Base-by-base conservation (phyloP, 2,888 invertebrate species). In the Leistus spinibarbis region DNA sequence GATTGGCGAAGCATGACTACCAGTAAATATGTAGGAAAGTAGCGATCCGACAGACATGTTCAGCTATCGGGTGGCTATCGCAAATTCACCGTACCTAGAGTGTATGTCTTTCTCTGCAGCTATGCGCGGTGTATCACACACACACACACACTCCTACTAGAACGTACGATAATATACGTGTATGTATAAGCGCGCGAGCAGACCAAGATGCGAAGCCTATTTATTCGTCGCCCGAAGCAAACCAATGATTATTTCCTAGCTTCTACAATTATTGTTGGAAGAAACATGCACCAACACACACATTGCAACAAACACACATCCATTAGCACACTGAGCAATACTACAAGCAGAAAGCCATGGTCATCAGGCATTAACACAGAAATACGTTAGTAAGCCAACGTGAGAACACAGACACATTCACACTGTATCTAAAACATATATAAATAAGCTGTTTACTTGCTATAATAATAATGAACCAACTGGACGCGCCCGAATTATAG, bases 241-340 rank as follows among this genome's bases (percentile, higher is more conserved):
- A 72, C 72, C 57, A 65, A 56, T 72, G 72, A 72, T 72, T 72
- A 72, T 72, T 72, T 72, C 72, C 72, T 65, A 72, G 72, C 72
- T 72, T 72, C 72, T 72, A 72, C 72, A 72, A 72, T 72, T 72
- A 65, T 72, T 72, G 65, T 54, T 56, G 54, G 56, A 24, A 65
- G 57, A 65, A 65, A 63, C 27, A 27, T 4, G 27, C 27, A 27
- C 27, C 9, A 27, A 27, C 27, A 27, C 27, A 27, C 27, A 27
- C 4, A 27, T 65, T 65, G 65, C 64, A 65, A 65, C 56, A 63
- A 64, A 72, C 72, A 65, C 64, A 65, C 64, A 65, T 65, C 24
- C 65, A 65, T 20, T 19, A 19, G 20, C 16, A 27, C 4, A 27
- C 27, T 7, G 27, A 27, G 27, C 27, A 27, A 27, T 27, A n/a